Evolutionary conservation across 2,113 vertebrate genomes (phyloP), one percentile per base, ranked within the genome.

Genomic region (Jacana jacana): DNA sequence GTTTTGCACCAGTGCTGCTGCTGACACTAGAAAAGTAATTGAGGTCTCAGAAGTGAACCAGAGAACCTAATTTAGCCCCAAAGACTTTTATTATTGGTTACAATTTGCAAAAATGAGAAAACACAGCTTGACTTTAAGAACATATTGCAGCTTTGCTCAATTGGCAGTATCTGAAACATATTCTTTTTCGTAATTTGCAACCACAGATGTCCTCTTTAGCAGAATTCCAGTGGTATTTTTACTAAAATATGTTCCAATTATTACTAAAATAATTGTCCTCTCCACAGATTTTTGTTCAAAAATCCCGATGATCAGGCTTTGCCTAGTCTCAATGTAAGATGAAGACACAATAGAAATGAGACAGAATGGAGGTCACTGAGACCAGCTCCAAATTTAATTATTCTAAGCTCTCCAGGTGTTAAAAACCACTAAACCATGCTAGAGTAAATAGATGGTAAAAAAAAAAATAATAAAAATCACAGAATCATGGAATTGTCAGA

Each of bases 91-190:
- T 52, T 78, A 54, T 31, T 60, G 18, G 57, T 79, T 76, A 73
- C 49, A 51, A 84, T 63, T 49, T 76, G 46, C 76, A 85, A 91
- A 92, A 93, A 93, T 76, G 89, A 94, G 92, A 92, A 90, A 86
- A 72, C 78, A 69, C 81, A 94, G 86, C 83, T 94, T 92, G 86
- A 91, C 72, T 89, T 91, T 42, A 17, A 72, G 55, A 95, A 84
- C 89, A 79, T 83, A 94, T 54, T 88, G 63, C 68, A 91, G 87
- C 81, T 86, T 96, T 97, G 95, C 92, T 94, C 66, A 77, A 61
- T 19, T 94, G 92, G 68, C 77, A 91, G 89, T 37, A 90, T 58
- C 31, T 6, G 37, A 91, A 87, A 94, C 18, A 6, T 9, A 57
- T 63, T 65, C 42, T 92, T 86, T 55, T 13, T 7, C 57, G 37